Base-by-base conservation (phyloP, 2,113 vertebrate genomes). In the Zeus faber region DNA sequence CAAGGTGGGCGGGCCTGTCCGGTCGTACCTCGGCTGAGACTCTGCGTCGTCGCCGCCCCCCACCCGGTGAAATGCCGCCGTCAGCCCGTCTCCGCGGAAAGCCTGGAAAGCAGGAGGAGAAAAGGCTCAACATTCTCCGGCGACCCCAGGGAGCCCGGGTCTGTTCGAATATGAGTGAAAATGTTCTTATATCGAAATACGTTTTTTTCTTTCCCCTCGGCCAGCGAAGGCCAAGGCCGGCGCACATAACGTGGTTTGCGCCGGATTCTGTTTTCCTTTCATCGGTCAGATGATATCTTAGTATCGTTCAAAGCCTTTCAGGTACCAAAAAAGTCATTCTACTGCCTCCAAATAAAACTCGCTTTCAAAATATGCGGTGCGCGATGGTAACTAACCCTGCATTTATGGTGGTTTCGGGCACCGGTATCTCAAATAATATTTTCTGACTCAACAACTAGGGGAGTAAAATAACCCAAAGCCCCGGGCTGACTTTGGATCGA, bases 261-360 rank as follows among this genome's bases (percentile, higher is more conserved):
- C 39, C 21, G 14, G 22, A 39, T 45, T 35, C 44, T 37, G 17
- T 20, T 26, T 50, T 64, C 23, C 11, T 52, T 20, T 52, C 20
- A 35, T n/a, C 23, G 31, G 49, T 31, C 41, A 29, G 5, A 9
- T 16, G 37, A 62, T 29, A 14, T 51, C 23, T 33, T 20, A 3
- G 8, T 41, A 41, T 16, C 29, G 35, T 26, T 47, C 16, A 33
- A 37, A 29, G 11, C n/a, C 47, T 26, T 49, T 49, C 47, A 29
- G 8, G 63, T 71, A 63, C 65, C 61, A 37, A 39, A 37, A 39
- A 58, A 74, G 65, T 67, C 48, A 56, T 49, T 72, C 65, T 43
- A 50, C 49, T 31, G 21, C 3, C 21, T 77, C 77, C 72, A 78
- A 76, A 58, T 54, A 64, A 76, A 78, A 78, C 61, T 49, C 16